phyloP scores from a whole-genome alignment of 2,113 vertebrate species.

The Lota lota region DNA sequence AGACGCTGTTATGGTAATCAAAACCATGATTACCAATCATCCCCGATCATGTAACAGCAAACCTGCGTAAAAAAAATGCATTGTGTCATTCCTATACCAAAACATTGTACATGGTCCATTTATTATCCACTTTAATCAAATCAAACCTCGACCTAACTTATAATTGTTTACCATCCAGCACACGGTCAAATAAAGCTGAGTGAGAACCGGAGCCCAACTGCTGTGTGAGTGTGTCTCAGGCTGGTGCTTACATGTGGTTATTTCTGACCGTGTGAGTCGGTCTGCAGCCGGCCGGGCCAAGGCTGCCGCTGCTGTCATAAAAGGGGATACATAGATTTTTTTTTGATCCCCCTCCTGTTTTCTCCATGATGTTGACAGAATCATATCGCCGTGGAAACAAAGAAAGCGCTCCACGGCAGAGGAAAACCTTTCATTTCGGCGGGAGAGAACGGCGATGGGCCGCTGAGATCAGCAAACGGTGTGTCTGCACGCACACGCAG shows the following conservation, averaged over 20 bases:
- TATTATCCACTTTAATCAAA: too few species aligned
- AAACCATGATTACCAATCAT: too few species aligned
- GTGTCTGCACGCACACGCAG: slow-evolving; percentile 1
- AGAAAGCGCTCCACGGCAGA: slow-evolving; percentile 93
- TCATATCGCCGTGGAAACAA: slow-evolving; percentile 99
- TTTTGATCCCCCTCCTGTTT: slow-evolving; percentile 34
- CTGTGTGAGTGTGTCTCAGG: background rate
- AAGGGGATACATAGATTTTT: slow-evolving; percentile 89
- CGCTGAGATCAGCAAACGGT: slow-evolving; percentile 60
- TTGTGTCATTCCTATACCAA: too few species aligned
- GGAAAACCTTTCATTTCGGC: slow-evolving; percentile 91
- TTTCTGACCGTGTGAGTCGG: background rate
- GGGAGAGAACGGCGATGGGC: slow-evolving; percentile 88
- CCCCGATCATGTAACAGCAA: too few species aligned
- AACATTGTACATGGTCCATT: too few species aligned
- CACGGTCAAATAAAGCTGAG: background rate
- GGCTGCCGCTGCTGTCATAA: slow-evolving; percentile 28
- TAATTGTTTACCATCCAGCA: too few species aligned
- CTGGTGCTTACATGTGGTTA: background rate
- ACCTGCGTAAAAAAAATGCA: too few species aligned
- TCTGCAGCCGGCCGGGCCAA: slow-evolving; percentile 41
- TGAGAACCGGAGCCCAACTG: background rate
- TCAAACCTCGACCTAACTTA: too few species aligned
- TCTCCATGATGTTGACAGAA: slow-evolving; percentile 91
- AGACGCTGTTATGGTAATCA: too few species aligned